Base-by-base conservation (phyloP, 1,140 invertebrate genomes). In the Pachypsylla venusta region DNA sequence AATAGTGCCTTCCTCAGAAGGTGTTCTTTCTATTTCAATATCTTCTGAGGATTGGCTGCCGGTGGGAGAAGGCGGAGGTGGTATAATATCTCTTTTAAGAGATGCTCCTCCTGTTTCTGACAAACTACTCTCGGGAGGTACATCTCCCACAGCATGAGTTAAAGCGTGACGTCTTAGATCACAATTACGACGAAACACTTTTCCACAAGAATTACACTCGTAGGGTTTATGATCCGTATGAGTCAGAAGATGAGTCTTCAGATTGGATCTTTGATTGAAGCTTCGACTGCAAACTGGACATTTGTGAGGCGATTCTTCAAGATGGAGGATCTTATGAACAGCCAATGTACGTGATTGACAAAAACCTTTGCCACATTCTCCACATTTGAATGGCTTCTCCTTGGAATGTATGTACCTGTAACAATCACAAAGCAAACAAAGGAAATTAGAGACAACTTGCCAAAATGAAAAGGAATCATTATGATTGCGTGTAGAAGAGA, bases 311-410 rank as follows among this genome's bases (percentile, higher is more conserved):
- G 87, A 90, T 67, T 93, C 88, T 69, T 92, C 88, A 83, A 91
- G 84, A 70, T 93, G 89, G 3, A 91, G 77, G 66, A 93, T 91
- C 70, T 89, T 90, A 77, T 97, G 93, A 2, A 94, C 90, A 7
- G 91, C 90, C 61, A 97, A 73, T 1, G 93, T 96, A 30, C 93
- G 77, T 16, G 88, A 90, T 68, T 97, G 93, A 70, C 93, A 96
- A 75, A 98, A 97, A 13, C 92, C 93, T 74, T 96, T 96, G 54
- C 91, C 90, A 69, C 93, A 97, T 72, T 94, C 89, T 16, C 81
- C 83, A 71, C 93, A 97, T 74, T 93, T 95, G 77, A 94, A 97
- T 0, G 93, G 93, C 69, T 96, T 97, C 72, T 96, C 92, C 73
- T 95, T 96, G 25, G 88, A 91, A 73, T 97, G 93, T 63, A 95